A percentile compares a stretch with the other conserved stretches of the same genome.
Conservation (phyloP, 2,113 vertebrate genomes). For the Corythornis vintsioides region DNA sequence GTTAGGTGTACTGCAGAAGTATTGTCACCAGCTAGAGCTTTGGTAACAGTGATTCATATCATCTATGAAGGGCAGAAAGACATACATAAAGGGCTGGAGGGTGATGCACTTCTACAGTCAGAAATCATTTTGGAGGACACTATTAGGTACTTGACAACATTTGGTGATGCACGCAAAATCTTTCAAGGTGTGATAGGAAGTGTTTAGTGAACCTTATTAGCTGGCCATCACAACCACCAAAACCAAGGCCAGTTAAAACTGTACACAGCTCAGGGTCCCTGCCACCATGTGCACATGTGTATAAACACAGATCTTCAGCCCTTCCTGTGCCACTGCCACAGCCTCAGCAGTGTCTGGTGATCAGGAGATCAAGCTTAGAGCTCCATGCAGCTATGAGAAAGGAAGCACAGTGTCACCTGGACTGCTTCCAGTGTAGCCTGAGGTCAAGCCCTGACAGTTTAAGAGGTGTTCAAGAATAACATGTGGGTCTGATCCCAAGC, state of each 20-base stretch:
- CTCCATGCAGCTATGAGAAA: background rate
- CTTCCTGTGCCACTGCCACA: background rate
- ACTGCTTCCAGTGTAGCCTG: background rate
- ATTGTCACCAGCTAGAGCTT: conserved; percentile 8
- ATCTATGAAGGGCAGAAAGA: background rate
- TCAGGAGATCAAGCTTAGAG: background rate
- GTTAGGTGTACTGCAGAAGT: background rate
- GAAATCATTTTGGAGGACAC: background rate
- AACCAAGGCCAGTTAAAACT: background rate
- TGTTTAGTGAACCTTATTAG: background rate
- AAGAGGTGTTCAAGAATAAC: background rate
- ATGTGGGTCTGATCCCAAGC: background rate
- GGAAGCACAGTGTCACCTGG: background rate
- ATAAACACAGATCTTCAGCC: background rate
- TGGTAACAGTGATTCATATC: background rate
- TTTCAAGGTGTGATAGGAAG: background rate
- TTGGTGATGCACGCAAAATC: background rate
- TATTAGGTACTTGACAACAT: background rate
- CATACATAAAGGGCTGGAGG: background rate
- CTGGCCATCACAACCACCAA: background rate
- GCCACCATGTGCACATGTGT: background rate
- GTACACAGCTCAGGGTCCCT: background rate
- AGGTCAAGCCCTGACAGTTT: background rate
- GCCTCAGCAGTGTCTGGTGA: background rate
- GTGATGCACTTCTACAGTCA: background rate